Evolutionary conservation across 2,888 invertebrate genomes (phyloP), one percentile per base, ranked within the genome.

Genomic region (Stomorhina lunata): DNA sequence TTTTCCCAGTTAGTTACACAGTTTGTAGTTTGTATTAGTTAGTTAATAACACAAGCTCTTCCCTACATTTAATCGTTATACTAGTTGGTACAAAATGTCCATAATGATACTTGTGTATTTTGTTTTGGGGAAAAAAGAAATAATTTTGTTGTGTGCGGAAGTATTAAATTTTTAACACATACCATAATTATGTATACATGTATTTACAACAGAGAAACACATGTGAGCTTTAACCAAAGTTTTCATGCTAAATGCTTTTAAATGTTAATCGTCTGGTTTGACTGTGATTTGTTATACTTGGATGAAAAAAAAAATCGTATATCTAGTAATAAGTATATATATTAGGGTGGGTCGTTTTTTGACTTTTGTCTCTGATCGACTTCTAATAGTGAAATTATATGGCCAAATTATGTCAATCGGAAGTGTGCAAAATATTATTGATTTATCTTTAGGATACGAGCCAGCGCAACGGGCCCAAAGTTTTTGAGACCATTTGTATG

Each of bases 241-340:
- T 22, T 55, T 55, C 9, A 17, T 29, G 45, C 27, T 29, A 27
- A 50, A 72, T 20, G 40, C 9, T 50, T 72, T 53, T 9, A 55
- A 50, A 72, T 53, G 50, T 61, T 53, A 61, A 61, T 72, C 63
- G 63, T 65, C 72, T 73, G 29, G 50, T 29, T 43, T 63, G 43
- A 15, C 63, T 43, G 55, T 45, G 22, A 73, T 48, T 65, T 34
- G 32, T 40, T 61, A 40, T n/a, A 20, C 2, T 2, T 37, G 37
- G 10, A 37, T 37, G 1, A 12, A 37, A 57, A 2, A 57, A 34
- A 34, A 55, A 12, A 17, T 20, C n/a, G 25, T 27, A n/a, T 5
- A n/a, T n/a, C n/a, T n/a, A n/a, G n/a, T n/a, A n/a, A n/a, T n/a
- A n/a, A n/a, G n/a, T n/a, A n/a, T n/a, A n/a, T n/a, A n/a, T n/a